Evolutionary conservation across 2,113 vertebrate species (phyloP).

Genomic region (Mixornis gularis): DNA sequence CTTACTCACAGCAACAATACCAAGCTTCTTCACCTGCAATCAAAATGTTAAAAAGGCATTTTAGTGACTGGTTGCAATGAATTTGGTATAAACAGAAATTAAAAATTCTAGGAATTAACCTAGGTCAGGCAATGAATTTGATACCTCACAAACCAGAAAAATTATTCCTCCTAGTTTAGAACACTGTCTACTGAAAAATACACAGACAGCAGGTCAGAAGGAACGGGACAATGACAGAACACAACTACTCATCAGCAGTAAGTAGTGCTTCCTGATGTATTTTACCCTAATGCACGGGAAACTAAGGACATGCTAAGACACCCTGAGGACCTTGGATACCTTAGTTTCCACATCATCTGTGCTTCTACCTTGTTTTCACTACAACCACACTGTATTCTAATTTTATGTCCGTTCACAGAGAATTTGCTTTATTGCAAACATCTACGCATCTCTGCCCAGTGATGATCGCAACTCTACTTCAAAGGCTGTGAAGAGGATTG

Average conservation of each 20-base stretch:
- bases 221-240: background rate
- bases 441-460: background rate
- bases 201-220: accelerated
- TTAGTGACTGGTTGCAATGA: background rate
- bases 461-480: background rate
- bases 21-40: slow-evolving; percentile 87
- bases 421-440: background rate
- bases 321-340: background rate
- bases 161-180: background rate
- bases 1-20: slow-evolving; percentile 94
- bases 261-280: background rate
- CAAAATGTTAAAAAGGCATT: background rate
- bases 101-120: background rate
- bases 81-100: background rate
- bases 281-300: background rate
- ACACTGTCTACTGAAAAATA: background rate
- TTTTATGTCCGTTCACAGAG: accelerated
- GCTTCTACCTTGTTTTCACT: background rate
- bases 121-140: background rate
- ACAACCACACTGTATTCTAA: background rate
- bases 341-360: background rate
- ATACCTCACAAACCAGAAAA: background rate
- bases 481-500: background rate
- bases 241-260: background rate
- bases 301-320: background rate